Evolutionary conservation across 2,113 vertebrate genomes (phyloP).

Genomic region (Cebus imitator): DNA sequence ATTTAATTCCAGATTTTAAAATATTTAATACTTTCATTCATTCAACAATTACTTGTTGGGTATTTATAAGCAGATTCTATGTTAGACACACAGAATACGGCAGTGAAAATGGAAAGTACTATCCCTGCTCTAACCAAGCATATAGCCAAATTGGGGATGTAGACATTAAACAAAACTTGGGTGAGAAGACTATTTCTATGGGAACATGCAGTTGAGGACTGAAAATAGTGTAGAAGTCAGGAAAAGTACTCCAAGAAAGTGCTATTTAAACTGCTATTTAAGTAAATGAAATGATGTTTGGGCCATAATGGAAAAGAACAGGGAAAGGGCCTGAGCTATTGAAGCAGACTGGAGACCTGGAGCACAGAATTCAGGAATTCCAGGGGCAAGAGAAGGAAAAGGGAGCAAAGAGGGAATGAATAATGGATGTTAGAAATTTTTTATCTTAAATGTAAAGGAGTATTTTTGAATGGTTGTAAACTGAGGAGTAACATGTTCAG

Average conservation of each 20-base stretch:
- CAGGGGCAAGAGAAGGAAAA: not conserved
- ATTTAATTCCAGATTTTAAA: constrained; percentile 1
- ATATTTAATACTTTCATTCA: not conserved
- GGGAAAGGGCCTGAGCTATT: not conserved
- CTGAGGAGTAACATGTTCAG: not conserved
- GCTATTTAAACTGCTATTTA: not conserved
- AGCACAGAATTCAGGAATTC: not conserved
- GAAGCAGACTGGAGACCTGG: not conserved
- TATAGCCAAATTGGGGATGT: not conserved
- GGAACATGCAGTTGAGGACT: not conserved
- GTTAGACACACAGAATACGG: not conserved
- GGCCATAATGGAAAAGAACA: not conserved
- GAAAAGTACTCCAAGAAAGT: not conserved
- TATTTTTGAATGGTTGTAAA: not conserved
- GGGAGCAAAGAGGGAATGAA: not conserved
- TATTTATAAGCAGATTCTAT: not conserved
- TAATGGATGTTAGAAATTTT: not conserved
- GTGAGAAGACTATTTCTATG: not conserved
- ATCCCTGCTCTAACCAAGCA: not conserved
- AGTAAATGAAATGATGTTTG: not conserved
- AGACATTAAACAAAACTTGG: not conserved
- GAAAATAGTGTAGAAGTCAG: not conserved
- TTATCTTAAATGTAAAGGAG: not conserved
- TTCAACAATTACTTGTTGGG: not conserved
- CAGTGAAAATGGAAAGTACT: not conserved